Evolutionary conservation across 2,113 vertebrate genomes (phyloP).

Genomic region (Platanista minor): DNA sequence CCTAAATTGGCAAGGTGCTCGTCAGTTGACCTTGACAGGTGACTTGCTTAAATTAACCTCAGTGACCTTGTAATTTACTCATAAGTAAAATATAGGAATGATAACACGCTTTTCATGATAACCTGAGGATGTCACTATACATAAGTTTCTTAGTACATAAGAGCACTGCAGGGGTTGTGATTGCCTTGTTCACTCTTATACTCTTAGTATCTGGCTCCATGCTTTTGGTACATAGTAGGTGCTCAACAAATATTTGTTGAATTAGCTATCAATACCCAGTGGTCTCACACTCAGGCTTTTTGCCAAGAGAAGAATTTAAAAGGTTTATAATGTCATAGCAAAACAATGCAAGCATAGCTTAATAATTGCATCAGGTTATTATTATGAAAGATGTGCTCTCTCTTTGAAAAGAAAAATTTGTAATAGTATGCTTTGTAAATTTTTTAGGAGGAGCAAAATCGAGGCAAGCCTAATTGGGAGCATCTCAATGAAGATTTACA

Average conservation of each 20-base stretch:
- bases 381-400: background rate
- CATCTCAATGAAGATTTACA: slow-evolving; percentile 97
- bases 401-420: background rate
- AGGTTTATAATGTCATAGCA: background rate
- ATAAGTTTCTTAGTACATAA: background rate
- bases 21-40: background rate
- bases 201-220: background rate
- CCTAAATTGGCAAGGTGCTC: background rate
- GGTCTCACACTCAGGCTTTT: background rate
- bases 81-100: background rate
- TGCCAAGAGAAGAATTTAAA: background rate
- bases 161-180: too few relatives aligned
- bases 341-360: background rate
- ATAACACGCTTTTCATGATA: background rate
- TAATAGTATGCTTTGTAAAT: background rate
- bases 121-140: background rate
- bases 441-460: slow-evolving; percentile 94
- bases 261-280: background rate
- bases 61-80: background rate
- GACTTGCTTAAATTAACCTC: background rate
- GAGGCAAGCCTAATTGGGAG: slow-evolving; percentile 98
- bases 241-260: background rate
- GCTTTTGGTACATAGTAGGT: background rate
- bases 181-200: too few relatives aligned
- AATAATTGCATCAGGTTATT: background rate